Base-by-base conservation (phyloP, 2,113 vertebrate genomes). In the Nymphicus hollandicus region DNA sequence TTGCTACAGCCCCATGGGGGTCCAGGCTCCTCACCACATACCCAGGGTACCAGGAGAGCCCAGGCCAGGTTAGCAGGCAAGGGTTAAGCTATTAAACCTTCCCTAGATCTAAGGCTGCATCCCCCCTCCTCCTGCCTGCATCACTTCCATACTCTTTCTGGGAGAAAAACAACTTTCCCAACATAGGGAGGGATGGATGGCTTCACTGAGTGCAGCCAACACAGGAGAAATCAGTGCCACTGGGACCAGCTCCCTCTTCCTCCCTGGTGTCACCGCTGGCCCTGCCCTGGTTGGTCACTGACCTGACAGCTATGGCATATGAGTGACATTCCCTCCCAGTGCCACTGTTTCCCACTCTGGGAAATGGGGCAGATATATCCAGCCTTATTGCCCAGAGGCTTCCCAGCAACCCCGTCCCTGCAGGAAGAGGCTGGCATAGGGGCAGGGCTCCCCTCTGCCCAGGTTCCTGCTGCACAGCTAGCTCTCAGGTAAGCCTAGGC, bases 1-100 rank as follows among this genome's bases (percentile, higher is more conserved):
- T 66, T 3, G 6, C n/a, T 43, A n/a, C 1, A 1, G 16, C 55
- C n/a, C 29, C 22, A 8, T 1, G 0, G 37, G 18, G 4, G 24
- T 72, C 31, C 46, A 1, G 0, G 29, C 16, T 47, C n/a, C n/a
- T 78, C 69, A 41, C 4, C 2, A 2, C 61, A 17, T 50, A n/a
- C 43, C 44, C 6, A 8, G 27, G 43, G 7, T n/a, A 65, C 23
- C 13, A 33, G 14, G 16, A 72, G 27, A 70, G 70, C 52, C 35
- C 10, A 19, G 44, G 35, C 17, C 60, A 56, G 47, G 19, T 65
- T 31, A 66, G 46, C 72, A 92, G 64, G 16, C 20, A 46, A 19
- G 14, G 27, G 12, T 37, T 35, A 60, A 65, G n/a, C 49, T 63
- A 44, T 14, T 29, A 72, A 93, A 82, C 4, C 47, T 11, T 69